Percentiles rank a stretch among this genome's conserved stretches.
phyloP scores from a whole-genome alignment of 1,140 invertebrate genomes.

The Leucophenga varia region DNA sequence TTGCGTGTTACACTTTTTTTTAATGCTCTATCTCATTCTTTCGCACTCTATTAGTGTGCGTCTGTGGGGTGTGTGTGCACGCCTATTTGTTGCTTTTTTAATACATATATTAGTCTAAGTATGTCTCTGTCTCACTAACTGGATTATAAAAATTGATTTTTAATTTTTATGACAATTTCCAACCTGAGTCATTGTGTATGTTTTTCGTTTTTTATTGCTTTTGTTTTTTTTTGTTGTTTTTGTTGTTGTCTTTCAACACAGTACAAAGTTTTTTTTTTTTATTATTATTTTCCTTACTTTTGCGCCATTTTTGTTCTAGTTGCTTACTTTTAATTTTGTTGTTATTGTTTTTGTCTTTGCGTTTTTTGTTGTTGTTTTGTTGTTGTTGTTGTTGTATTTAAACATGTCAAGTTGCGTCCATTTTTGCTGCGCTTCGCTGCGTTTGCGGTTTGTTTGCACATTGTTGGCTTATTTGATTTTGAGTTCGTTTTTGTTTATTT shows the following conservation, averaged over 20 bases:
- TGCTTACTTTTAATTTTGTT: too few relatives aligned
- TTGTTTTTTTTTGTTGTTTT: conserved; percentile 4
- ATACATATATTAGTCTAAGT: conserved; percentile 9
- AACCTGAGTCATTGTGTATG: conserved; percentile 29
- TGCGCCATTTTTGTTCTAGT: too few relatives aligned
- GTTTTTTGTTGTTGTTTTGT: too few relatives aligned
- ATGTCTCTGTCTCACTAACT: conserved; percentile 31
- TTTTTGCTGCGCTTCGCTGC: too few relatives aligned
- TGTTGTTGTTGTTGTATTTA: too few relatives aligned
- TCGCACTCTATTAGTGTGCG: conserved; percentile 2
- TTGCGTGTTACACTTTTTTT: conserved; percentile 4
- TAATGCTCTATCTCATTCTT: conserved; percentile 2
- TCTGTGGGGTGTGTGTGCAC: conserved; percentile 7
- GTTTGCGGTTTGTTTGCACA: too few relatives aligned
- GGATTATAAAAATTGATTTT: conserved; percentile 57
- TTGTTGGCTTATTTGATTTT: too few relatives aligned
- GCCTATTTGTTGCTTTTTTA: conserved; percentile 8
- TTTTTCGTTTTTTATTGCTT: not conserved
- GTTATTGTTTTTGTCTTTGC: too few relatives aligned
- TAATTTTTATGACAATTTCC: conserved; percentile 56
- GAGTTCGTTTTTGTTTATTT: too few relatives aligned
- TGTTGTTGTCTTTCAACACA: conserved; percentile 10
- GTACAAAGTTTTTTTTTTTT: too few relatives aligned
- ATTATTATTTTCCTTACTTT: too few relatives aligned
- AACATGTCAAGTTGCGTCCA: too few relatives aligned